phyloP scores from a whole-genome alignment of 2,113 vertebrate species.

The Silurus asotus region DNA sequence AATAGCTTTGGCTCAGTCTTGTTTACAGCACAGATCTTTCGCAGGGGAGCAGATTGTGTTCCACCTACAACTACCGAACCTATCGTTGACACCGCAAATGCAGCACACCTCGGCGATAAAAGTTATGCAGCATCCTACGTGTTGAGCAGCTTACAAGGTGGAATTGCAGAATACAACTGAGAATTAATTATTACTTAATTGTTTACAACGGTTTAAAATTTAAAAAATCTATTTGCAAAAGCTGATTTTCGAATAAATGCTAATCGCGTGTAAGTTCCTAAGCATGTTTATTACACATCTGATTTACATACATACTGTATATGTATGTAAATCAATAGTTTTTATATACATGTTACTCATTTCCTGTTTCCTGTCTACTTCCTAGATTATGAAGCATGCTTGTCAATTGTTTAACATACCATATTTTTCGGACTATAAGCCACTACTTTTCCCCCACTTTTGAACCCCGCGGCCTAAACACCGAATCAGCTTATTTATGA shows the following conservation, averaged over 20 bases:
- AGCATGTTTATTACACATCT: background rate
- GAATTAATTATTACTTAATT: background rate
- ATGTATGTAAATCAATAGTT: too few species aligned
- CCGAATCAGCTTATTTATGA: too few species aligned
- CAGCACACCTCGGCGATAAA: background rate
- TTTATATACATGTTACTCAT: background rate
- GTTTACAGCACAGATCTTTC: constrained; percentile 34
- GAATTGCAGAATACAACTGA: background rate
- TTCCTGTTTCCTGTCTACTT: background rate
- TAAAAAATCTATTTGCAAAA: background rate
- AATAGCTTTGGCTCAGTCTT: constrained; percentile 32
- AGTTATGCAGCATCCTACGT: constrained; percentile 1
- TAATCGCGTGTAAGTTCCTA: background rate
- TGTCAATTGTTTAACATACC: background rate
- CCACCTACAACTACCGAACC: background rate
- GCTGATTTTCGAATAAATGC: background rate
- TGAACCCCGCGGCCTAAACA: too few species aligned
- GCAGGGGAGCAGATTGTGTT: background rate
- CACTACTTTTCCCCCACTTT: too few species aligned
- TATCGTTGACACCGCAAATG: constrained; percentile 8
- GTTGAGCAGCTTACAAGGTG: background rate
- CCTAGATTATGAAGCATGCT: background rate
- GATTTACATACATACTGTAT: background rate
- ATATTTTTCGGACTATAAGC: too few species aligned
- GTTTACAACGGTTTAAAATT: background rate